Conservation (phyloP, 64 coral and sea anemone genomes). For the Montipora cactus region DNA sequence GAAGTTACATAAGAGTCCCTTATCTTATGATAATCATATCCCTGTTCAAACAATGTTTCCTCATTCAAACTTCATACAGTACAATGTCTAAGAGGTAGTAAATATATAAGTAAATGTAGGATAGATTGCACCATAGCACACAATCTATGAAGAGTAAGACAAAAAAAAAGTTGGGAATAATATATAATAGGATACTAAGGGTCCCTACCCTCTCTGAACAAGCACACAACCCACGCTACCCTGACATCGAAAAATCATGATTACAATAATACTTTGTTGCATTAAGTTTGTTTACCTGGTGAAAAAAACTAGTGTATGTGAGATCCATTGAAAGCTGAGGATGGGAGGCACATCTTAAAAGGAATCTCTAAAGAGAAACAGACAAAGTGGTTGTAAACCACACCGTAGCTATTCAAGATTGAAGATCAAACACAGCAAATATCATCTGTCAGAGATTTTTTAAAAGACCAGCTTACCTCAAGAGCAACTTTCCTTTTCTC, state of each 20-base stretch:
- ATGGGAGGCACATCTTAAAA: conserved; percentile 89
- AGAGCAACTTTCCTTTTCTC: conserved; percentile 89
- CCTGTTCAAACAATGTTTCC: too few species aligned
- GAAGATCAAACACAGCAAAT: not conserved
- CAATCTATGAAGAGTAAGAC: too few species aligned
- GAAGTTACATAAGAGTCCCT: too few species aligned
- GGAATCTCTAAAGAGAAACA: conserved; percentile 71
- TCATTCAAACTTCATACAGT: too few species aligned
- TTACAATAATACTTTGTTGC: too few species aligned
- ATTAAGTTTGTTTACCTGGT: conserved; percentile 66
- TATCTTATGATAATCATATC: too few species aligned
- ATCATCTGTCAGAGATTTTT: not conserved
- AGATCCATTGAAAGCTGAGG: conserved; percentile 82
- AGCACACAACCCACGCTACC: not conserved
- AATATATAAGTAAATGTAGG: too few species aligned
- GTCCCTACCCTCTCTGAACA: not conserved
- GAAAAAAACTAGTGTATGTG: conserved; percentile 88
- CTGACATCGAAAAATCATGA: not conserved
- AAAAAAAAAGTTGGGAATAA: too few species aligned
- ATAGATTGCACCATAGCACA: too few species aligned
- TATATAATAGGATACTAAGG: too few species aligned
- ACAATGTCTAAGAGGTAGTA: too few species aligned
- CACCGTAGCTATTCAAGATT: not conserved
- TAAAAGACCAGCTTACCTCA: conserved; percentile 64
- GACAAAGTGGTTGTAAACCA: not conserved